Conservation (phyloP, 2,113 vertebrate species). For the Nannospalax galili region DNA sequence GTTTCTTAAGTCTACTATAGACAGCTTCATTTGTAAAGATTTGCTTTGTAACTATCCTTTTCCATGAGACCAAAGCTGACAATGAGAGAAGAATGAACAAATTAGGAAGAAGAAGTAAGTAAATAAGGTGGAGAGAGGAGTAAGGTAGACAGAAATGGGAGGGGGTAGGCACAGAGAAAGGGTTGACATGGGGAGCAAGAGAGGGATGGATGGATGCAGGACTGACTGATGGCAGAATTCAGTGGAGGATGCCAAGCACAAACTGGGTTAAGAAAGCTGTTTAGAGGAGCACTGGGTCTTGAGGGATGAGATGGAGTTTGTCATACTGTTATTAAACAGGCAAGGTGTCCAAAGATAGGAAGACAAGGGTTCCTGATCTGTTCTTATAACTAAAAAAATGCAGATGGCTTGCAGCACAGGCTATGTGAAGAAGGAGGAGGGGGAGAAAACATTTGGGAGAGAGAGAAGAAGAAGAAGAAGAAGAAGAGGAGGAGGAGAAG, state of each 20-base stretch:
- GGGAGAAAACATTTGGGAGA: fast-evolving
- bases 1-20: neutral
- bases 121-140: neutral
- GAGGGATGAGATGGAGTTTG: neutral
- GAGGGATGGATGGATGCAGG: neutral
- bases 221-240: neutral
- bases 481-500: no score
- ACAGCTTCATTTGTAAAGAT: conserved; percentile 37
- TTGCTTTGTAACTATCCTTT: neutral
- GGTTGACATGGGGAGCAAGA: neutral
- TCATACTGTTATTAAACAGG: neutral
- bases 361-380: neutral
- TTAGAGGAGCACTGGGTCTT: neutral
- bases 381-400: neutral
- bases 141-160: neutral
- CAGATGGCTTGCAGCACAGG: no score
- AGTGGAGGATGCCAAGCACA: fast-evolving
- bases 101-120: neutral
- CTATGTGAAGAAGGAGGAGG: fast-evolving
- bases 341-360: neutral
- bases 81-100: neutral
- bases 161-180: neutral
- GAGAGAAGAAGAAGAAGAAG: neutral
- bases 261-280: neutral
- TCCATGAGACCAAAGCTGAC: neutral